Conservation (phyloP, 2,113 vertebrate species). For the Aptenodytes forsteri region DNA sequence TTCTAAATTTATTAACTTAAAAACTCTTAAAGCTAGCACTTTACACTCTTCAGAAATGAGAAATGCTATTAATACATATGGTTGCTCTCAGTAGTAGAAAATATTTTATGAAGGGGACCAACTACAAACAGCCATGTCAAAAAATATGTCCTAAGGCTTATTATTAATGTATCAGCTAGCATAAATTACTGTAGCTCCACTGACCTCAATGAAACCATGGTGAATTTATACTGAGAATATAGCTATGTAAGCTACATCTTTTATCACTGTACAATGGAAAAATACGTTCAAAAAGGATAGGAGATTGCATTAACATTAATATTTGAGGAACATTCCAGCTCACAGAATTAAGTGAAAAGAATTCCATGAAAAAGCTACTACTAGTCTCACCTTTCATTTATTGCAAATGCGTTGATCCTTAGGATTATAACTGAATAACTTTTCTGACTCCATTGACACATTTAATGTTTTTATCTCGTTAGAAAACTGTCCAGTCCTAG, state of each 20-base stretch:
- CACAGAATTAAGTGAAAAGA: background rate
- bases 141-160: constrained; percentile 49
- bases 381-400: background rate
- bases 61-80: background rate
- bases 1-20: background rate
- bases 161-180: constrained; percentile 40
- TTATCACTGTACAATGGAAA: background rate
- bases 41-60: background rate
- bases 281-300: background rate
- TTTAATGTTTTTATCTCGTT: background rate
- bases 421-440: background rate
- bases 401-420: background rate
- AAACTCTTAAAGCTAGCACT: background rate
- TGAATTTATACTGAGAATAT: background rate
- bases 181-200: constrained; percentile 39
- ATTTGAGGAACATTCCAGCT: background rate
- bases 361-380: background rate
- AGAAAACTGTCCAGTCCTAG: background rate
- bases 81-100: background rate
- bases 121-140: constrained; percentile 22
- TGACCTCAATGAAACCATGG: constrained; percentile 18
- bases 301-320: background rate
- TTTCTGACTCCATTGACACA: background rate
- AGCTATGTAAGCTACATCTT: background rate
- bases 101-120: constrained; percentile 24